phyloP scores from a whole-genome alignment of 2,888 invertebrate species.

The Lasioglossum marginatum region DNA sequence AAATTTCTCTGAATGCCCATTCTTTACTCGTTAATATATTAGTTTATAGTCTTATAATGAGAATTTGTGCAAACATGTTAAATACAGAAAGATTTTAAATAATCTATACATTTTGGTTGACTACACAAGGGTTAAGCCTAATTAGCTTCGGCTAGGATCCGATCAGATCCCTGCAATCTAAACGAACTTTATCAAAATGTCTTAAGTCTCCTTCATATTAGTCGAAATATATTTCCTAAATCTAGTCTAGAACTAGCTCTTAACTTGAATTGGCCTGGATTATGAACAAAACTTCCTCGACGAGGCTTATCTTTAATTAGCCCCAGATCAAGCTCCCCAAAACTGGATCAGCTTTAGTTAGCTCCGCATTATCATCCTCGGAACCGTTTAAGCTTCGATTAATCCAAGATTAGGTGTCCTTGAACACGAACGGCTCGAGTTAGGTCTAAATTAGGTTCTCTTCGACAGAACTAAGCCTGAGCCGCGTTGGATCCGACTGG shows the following conservation, averaged over 20 bases:
- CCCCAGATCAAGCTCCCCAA: not conserved
- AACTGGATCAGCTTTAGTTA: conserved; percentile 5
- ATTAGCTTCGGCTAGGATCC: no score
- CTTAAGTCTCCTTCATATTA: not conserved
- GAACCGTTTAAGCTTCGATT: not conserved
- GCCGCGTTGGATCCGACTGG: not conserved
- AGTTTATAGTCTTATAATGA: no score
- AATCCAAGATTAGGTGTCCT: conserved; percentile 5
- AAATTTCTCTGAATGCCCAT: no score
- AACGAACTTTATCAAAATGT: no score
- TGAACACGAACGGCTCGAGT: not conserved
- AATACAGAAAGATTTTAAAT: no score
- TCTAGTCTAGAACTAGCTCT: not conserved
- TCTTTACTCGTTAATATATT: no score
- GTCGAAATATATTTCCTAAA: not conserved
- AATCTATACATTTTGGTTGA: no score
- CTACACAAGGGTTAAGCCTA: no score
- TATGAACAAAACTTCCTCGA: not conserved
- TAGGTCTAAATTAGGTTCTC: not conserved
- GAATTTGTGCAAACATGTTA: no score
- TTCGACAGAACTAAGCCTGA: not conserved
- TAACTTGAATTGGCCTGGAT: not conserved
- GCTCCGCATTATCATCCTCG: not conserved
- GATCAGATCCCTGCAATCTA: no score
- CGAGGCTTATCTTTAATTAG: not conserved